Percentiles rank a stretch among this genome's conserved stretches.
Conservation (phyloP, 2,888 invertebrate genomes). For the Emmelina monodactyla region DNA sequence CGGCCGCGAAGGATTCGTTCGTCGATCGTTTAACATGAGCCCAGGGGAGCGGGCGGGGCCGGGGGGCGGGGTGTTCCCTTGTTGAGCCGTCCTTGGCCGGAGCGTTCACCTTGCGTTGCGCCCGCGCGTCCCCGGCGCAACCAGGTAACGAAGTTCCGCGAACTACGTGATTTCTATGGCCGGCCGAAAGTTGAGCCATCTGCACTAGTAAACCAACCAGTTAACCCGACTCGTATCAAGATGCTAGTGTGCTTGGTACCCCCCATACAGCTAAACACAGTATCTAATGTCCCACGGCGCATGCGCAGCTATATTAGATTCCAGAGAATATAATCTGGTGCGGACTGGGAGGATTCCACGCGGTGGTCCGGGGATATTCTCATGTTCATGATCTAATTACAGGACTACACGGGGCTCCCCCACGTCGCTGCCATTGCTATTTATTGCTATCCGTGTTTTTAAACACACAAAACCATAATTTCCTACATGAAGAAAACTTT, state of each 20-base stretch:
- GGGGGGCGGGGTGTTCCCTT: conserved; percentile 36
- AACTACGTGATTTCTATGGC: conserved; percentile 63
- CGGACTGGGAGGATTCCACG: conserved; percentile 24
- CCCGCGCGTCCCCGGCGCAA: conserved; percentile 51
- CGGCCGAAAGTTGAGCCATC: conserved; percentile 52
- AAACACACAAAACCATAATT: no score
- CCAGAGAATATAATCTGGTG: conserved; percentile 19
- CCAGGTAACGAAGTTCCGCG: conserved; percentile 67
- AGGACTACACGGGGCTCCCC: conserved; percentile 23
- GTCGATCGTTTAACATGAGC: conserved; percentile 47
- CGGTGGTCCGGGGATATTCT: conserved; percentile 39
- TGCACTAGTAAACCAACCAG: conserved; percentile 40
- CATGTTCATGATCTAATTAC: conserved; percentile 29
- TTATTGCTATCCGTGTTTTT: conserved; percentile 19
- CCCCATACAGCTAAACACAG: conserved; percentile 28
- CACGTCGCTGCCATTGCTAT: conserved; percentile 36
- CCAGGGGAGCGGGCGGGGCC: conserved; percentile 26
- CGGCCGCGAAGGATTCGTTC: conserved; percentile 46
- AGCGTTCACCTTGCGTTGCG: conserved; percentile 64
- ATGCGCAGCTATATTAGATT: conserved; percentile 17
- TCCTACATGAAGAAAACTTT: no score
- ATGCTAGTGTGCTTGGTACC: conserved; percentile 18
- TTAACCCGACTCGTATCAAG: conserved; percentile 22
- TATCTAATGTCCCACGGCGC: conserved; percentile 26
- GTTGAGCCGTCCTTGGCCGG: conserved; percentile 62